Evolutionary conservation across 1,140 invertebrate species (phyloP), one percentile per base, ranked within the genome.

Genomic region (Camponotus floridanus): DNA sequence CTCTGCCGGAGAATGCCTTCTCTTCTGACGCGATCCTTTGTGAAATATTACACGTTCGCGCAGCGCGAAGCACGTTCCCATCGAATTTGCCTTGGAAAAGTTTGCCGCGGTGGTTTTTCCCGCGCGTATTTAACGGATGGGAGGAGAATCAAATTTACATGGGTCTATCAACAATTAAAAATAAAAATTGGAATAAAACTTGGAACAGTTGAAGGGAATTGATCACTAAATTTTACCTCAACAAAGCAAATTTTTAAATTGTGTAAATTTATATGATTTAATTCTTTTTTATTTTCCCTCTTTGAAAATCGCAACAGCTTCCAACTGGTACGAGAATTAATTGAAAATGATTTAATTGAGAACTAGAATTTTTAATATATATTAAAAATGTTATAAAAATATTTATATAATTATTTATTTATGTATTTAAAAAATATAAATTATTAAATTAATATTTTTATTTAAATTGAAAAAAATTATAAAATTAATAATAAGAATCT

Each of bases 91-190:
- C 26, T 59, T 76, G 15, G 42, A 67, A 57, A 11, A 71, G 48
- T 59, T 33, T 39, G 36, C 48, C 6, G 26, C 26, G 64, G 36
- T 45, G 67, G 62, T 67, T 73, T 73, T 73, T 64, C 36, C 39
- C 3, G 1, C 48, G 61, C 31, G 78, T 83, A 71, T 83, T 87
- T 88, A 84, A 48, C 31, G 48, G 65, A 87, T 79, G 36, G 13
- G 31, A 67, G 15, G 4, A 33, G 42, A 89, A 78, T 92, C 87
- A 45, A 79, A 85, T 92, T 51, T 89, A 91, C 89, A 86, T 73
- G 86, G 21, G 51, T 65, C 13, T 55, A 51, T 31, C 59, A 62
- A 87, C 76, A 88, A 90, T 91, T 90, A 86, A 21, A 48, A 39
- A 21, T 57, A 68, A 83, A 84, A 73, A 9, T 31, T n/a, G n/a